These are phyloP conservation scores for Leptinotarsa juncta DNA, from an alignment of 2,888 invertebrate species.

Conservation along the genomic window DNA sequence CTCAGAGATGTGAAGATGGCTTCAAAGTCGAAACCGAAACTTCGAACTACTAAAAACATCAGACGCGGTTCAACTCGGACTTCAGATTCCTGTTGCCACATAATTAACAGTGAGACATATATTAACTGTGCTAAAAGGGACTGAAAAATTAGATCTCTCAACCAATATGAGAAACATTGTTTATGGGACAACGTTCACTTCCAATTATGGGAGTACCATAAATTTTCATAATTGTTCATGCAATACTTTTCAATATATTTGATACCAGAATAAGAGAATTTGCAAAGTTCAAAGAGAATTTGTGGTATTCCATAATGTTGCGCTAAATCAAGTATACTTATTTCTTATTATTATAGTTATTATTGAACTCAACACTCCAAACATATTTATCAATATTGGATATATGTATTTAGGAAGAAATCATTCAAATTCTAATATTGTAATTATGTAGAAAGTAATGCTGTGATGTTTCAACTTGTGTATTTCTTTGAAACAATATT, in stretches of 20 bases:
- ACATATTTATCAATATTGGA: constrained; percentile 20
- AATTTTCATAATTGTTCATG: not conserved
- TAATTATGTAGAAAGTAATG: constrained; percentile 52
- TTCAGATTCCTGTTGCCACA: too few relatives aligned
- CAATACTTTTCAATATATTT: constrained; percentile 4
- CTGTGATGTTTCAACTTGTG: constrained; percentile 62
- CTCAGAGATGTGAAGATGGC: too few relatives aligned
- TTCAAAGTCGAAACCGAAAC: too few relatives aligned
- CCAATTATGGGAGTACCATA: not conserved
- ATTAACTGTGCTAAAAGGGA: too few relatives aligned
- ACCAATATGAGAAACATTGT: not conserved
- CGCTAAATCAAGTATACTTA: not conserved
- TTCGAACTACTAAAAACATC: too few relatives aligned
- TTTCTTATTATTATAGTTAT: not conserved
- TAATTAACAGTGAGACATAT: too few relatives aligned
- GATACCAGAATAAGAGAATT: constrained; percentile 9
- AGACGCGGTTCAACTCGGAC: too few relatives aligned
- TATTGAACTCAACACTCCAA: not conserved
- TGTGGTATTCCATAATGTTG: not conserved
- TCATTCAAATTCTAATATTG: constrained; percentile 38
- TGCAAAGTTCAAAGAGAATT: not conserved
- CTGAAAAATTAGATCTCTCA: constrained; percentile 2
- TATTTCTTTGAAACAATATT: constrained; percentile 61
- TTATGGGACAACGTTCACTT: not conserved
- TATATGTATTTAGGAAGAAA: constrained; percentile 12